Conservation (phyloP, 1,140 invertebrate genomes). For the Diachasmimorpha longicaudata region DNA sequence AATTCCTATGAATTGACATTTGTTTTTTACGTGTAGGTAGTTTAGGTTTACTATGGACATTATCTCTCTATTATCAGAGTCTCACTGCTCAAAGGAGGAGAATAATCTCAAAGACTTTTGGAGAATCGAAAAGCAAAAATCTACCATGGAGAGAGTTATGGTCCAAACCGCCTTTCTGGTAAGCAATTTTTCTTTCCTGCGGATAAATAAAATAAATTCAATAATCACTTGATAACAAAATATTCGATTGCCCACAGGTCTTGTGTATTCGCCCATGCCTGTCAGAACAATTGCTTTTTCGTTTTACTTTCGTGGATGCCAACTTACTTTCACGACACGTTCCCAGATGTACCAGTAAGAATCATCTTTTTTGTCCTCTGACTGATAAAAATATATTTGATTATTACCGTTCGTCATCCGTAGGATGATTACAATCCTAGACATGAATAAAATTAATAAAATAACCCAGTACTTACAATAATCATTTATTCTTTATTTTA, state of each 20-base stretch:
- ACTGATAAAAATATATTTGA: too few relatives aligned
- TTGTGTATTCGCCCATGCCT: conserved; percentile 74
- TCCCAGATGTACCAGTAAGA: conserved; percentile 67
- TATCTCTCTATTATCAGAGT: conserved; percentile 60
- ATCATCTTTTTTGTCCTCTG: too few relatives aligned
- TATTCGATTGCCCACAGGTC: conserved; percentile 61
- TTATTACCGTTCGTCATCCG: too few relatives aligned
- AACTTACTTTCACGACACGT: conserved; percentile 79
- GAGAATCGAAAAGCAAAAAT: conserved; percentile 39
- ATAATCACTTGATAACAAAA: background rate
- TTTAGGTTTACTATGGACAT: conserved; percentile 65
- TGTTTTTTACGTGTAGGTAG: conserved; percentile 52
- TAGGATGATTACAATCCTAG: too few relatives aligned
- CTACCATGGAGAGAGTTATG: conserved; percentile 67
- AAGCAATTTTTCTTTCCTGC: conserved; percentile 17
- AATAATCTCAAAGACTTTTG: conserved; percentile 33
- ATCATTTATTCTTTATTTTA: conserved; percentile 18
- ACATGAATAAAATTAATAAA: too few relatives aligned
- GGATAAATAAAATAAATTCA: background rate
- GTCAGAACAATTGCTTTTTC: conserved; percentile 79
- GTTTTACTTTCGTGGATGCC: conserved; percentile 79
- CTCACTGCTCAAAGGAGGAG: conserved; percentile 45
- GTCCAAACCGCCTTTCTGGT: conserved; percentile 67
- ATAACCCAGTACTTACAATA: too few relatives aligned
- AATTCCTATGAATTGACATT: background rate